Evolutionary conservation across 2,888 invertebrate genomes (phyloP), one percentile per base, ranked within the genome.

Genomic region (Apomyelois bistriatella): DNA sequence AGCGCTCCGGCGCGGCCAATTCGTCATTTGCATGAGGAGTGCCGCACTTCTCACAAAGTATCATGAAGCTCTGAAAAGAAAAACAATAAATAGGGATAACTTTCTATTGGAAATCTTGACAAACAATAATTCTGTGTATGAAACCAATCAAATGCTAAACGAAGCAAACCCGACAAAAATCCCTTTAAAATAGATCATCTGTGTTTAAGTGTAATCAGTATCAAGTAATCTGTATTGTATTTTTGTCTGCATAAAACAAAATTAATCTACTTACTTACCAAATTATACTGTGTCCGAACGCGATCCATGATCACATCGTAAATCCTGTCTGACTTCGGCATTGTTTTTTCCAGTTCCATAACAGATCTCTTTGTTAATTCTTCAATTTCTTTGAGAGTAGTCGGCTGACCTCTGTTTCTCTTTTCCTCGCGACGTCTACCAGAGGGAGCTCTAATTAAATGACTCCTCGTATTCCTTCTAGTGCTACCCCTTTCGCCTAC

Each of bases 1-100:
- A 84, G 49, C 84, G 70, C 58, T 85, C 82, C 1, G 84, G 82
- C 40, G 82, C 82, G n/a, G 68, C 43, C 13, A 82, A 58, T 63
- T 80, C 79, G 48, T 85, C 82, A 57, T 63, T 58, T 5, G 41
- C 53, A 55, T 83, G 81, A 1, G 61, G 58, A 5, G 74, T 72
- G 13, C 58, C 51, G 58, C 82, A 80, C 48, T 66, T 68, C 53
- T 79, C 74, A 55, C 85, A 82, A n/a, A 77, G 42, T 35, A 83
- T 65, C 49, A 76, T 68, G 58, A 82, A 83, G 55, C 77, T 78
- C 81, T 83, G 76, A 36, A 77, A 77, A 43, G 61, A 47, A 55
- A 32, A 32, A 22, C 2, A 9, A 6, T 9, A 56, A 12, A 48
- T 50, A 13, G 48, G n/a, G 7, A 30, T 36, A 22, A 12, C 7